A percentile compares a stretch with the other conserved stretches of the same genome.
Evolutionary conservation across 2,113 vertebrate genomes (phyloP).

Genomic region (Apus apus): DNA sequence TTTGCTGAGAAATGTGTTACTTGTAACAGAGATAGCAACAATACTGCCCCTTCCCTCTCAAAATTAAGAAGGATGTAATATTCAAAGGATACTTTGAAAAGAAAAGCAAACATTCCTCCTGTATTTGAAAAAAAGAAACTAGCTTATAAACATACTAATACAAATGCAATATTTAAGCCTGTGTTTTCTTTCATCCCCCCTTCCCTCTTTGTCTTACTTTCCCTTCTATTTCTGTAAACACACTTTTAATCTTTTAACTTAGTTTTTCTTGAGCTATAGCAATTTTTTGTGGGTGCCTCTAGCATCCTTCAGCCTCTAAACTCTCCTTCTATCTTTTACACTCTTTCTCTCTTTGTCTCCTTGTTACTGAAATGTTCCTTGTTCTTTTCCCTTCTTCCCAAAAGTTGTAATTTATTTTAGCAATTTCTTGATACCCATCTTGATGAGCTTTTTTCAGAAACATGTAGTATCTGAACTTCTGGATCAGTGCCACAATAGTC

Average conservation of each 20-base stretch:
- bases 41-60: background rate
- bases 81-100: background rate
- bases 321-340: background rate
- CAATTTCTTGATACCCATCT: background rate
- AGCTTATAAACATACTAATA: background rate
- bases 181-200: background rate
- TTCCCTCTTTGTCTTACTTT: background rate
- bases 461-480: background rate
- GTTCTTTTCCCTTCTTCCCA: background rate
- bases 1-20: background rate
- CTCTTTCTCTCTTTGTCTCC: background rate
- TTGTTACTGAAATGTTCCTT: background rate
- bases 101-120: background rate
- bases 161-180: background rate
- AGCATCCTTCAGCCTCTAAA: background rate
- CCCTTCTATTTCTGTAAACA: background rate
- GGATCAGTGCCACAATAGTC: background rate
- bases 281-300: background rate
- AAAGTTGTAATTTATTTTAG: background rate
- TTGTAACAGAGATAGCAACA: background rate
- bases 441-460: background rate
- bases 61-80: background rate
- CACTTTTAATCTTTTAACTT: background rate
- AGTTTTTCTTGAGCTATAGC: background rate
- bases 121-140: background rate